Conservation (phyloP, 2,797 vertebrate genomes). For the Poeciliopsis gracilis region DNA sequence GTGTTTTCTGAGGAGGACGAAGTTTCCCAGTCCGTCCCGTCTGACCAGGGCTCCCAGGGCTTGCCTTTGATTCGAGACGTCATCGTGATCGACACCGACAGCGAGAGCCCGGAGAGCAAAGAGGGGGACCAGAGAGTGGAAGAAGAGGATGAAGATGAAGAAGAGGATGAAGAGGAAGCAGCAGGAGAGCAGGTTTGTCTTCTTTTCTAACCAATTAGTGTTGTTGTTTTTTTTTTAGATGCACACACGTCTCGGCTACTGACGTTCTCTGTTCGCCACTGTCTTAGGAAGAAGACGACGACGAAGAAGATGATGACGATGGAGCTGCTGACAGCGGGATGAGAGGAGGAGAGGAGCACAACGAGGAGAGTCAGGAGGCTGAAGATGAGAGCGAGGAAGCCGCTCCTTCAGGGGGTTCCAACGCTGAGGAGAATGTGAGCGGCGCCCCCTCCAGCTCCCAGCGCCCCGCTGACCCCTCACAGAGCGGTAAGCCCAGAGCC, state of each 20-base stretch:
- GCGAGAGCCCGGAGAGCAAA: constrained; percentile 89
- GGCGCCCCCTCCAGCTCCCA: constrained; percentile 82
- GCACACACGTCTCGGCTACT: not conserved
- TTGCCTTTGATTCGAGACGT: constrained; percentile 84
- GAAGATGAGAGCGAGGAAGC: constrained; percentile 73
- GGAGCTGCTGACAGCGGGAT: constrained; percentile 85
- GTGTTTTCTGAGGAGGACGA: constrained; percentile 84
- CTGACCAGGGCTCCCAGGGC: constrained; percentile 79
- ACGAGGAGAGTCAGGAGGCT: constrained; percentile 86
- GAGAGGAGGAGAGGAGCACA: constrained; percentile 89
- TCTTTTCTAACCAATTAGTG: not conserved
- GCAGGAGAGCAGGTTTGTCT: constrained; percentile 41
- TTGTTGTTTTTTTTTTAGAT: not conserved
- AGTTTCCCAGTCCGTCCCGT: constrained; percentile 88
- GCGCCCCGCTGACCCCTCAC: constrained; percentile 85
- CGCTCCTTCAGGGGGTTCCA: constrained; percentile 79
- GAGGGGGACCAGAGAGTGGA: constrained; percentile 80
- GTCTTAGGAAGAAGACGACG: constrained; percentile 79
- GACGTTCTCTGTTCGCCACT: constrained; percentile 30
- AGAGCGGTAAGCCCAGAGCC: constrained; percentile 77
- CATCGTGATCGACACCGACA: constrained; percentile 94
- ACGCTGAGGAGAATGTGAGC: constrained; percentile 85
- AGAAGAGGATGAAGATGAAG: constrained; percentile 32
- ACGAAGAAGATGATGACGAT: constrained; percentile 82
- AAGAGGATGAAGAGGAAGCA: constrained; percentile 60